Evolutionary conservation across 2,797 vertebrate species (phyloP), one percentile per base, ranked within the genome.

Genomic region (Micropoecilia bifurca): DNA sequence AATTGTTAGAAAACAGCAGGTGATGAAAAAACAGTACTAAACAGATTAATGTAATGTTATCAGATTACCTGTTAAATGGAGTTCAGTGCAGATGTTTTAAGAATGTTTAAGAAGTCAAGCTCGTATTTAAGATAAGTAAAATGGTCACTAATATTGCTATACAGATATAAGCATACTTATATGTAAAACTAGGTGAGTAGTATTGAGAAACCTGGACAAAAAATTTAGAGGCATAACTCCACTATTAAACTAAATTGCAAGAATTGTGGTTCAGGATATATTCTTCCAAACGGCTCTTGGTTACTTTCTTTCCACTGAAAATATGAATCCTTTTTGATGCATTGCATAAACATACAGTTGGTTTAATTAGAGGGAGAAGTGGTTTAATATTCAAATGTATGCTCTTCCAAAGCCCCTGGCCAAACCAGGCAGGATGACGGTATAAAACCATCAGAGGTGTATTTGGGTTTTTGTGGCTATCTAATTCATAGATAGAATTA

Each of bases 321-420:
- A 71, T 45, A 14, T 7, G 3, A 69, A 13, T 47, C 0, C 22
- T 66, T 12, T 22, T 48, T 10, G 22, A 43, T 55, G 1, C 53
- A 53, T 45, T 71, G 48, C 4, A 68, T 76, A 33, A 75, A 77
- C 68, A 74, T 25, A 43, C 14, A 57, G 12, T 43, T 39, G 28
- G 13, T 5, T 77, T 68, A 28, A 69, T 53, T 45, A 77, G 57
- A 7, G 0, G 71, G 73, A 9, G 30, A 43, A 45, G 53, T 36
- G 20, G 18, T 74, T 55, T 69, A 20, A 53, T 50, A 57, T 78
- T 53, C 12, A 77, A 50, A 77, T 73, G 30, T 50, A 55, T 82
- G 22, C 55, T 45, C 12, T 80, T 73, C 6, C 1, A 20, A 74
- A 81, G 46, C 20, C 22, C 53, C 5, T 45, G 39, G 9, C 39